Base-by-base conservation (phyloP, 1,140 invertebrate genomes). In the Camponotus floridanus region DNA sequence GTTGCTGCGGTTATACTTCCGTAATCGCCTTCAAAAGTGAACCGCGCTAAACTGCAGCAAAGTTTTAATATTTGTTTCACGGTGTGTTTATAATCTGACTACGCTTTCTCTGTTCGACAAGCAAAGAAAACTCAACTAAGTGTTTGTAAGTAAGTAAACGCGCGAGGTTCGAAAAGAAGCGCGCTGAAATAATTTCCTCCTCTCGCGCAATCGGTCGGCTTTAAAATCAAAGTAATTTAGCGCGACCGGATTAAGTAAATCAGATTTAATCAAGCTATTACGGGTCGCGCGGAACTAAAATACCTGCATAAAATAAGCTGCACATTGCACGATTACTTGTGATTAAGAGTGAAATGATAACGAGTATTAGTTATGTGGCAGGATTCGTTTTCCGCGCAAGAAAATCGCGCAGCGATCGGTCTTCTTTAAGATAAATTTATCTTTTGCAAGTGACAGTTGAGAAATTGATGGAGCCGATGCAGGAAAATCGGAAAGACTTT, bases 381-480 rank as follows among this genome's bases (percentile, higher is more conserved):
- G 33, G 15, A 48, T 61, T 36, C 18, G 26, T 33, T 21, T 15
- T 62, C 36, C 45, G 13, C 76, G 62, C 13, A 21, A 79, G 51
- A 26, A 68, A 68, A 68, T 80, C 33, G n/a, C 64, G 31, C 18
- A 1, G 15, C 18, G 26, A 55, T 81, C 67, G n/a, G 7, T 83
- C 55, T 74, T 74, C 55, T 74, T 74, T 74, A 74, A 83, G 42
- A 83, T 48, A 83, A 83, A 83, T 62, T 83, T 83, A 81, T 79
- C 76, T 64, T 55, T 79, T 55, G 67, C 62, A 71, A 62, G 42
- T 85, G 73, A 85, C 73, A 62, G 36, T 15, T 21, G 13, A 85
- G 31, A n/a, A 78, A 76, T 67, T 55, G 62, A 67, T 78, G 48
- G 21, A 78, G 33, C 33, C 73, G 45, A 55, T 36, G 59, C 59